Base-by-base conservation (phyloP, 1,140 invertebrate genomes). In the Aradophagus sp. region DNA sequence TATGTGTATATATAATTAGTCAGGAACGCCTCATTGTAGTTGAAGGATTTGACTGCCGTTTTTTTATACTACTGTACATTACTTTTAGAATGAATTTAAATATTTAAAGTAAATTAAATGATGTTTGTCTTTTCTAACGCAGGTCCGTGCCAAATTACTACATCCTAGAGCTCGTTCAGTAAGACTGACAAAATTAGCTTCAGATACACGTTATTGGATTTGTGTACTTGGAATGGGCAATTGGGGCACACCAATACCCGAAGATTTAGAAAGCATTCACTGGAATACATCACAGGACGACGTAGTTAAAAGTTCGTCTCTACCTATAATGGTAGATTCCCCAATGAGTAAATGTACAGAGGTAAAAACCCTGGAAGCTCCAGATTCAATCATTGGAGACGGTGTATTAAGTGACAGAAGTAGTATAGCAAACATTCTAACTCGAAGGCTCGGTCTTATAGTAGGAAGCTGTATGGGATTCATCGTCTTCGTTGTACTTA, bases 151-250 rank as follows among this genome's bases (percentile, higher is more conserved):
- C 0, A 93, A 92, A 80, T 82, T 91, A 34, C 77, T 95, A 32
- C 91, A 92, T 73, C 87, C 90, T 13, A 89, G 89, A 27, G 88
- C 90, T 7, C 88, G 93, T 68, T 92, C 91, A 0, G 91, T 92
- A 27, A 90, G 90, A 78, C 84, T 97, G 56, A 89, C 88, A 11
- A 89, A 90, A 73, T 85, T 97, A 32, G 88, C 87, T 41, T 90
- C 94, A 0, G 92, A 92, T 75, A 93, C 93, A 0, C 88, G 89
- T 55, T 97, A 97, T 84, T 89, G 91, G 52, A 92, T 97, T 66
- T 97, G 95, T 80, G 93, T 97, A 6, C 86, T 94, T 39, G 94
- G 93, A 1, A 86, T 94, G n/a, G 93, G 93, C 39, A 91, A 90
- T 78, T 92, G 92, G 88, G 77, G 77, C 13, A 80, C 73, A 1